These are phyloP conservation scores for Anoura caudifer DNA, from an alignment of 2,113 vertebrate species.

Conservation along the genomic window DNA sequence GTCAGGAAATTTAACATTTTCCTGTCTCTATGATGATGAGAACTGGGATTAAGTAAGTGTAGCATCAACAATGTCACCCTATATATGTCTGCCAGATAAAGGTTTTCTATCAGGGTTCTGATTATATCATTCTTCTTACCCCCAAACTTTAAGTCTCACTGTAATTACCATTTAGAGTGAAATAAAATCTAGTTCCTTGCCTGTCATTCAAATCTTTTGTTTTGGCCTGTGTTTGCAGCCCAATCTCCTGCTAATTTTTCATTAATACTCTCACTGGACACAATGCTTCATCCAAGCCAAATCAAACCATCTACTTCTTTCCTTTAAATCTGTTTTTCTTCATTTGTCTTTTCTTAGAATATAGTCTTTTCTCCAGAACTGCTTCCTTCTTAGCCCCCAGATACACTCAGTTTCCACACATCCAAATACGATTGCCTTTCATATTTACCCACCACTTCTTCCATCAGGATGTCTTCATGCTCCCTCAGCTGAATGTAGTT, in stretches of 20 bases:
- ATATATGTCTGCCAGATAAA: not conserved
- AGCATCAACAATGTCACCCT: not conserved
- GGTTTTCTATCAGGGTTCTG: not conserved
- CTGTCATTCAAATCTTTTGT: not conserved
- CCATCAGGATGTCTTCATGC: not conserved
- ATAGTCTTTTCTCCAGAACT: not conserved
- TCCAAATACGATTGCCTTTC: not conserved
- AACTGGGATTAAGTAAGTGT: not conserved
- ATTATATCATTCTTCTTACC: not conserved
- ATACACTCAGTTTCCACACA: not conserved
- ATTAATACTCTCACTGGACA: not conserved
- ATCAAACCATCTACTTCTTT: not conserved
- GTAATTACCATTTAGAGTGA: not conserved
- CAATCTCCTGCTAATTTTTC: not conserved
- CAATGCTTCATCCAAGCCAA: not conserved
- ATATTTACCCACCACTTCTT: not conserved
- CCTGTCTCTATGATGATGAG: not conserved
- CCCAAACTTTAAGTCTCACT: not conserved
- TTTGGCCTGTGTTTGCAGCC: not conserved
- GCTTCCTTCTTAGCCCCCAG: not conserved
- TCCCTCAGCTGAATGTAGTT: not conserved
- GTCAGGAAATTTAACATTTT: not conserved
- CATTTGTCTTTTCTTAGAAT: not conserved
- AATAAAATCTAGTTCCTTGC: not conserved
- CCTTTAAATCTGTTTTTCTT: not conserved